These are phyloP conservation scores for Troglohyphantes excavatus DNA, from an alignment of 2,888 invertebrate species.

Conservation along the genomic window DNA sequence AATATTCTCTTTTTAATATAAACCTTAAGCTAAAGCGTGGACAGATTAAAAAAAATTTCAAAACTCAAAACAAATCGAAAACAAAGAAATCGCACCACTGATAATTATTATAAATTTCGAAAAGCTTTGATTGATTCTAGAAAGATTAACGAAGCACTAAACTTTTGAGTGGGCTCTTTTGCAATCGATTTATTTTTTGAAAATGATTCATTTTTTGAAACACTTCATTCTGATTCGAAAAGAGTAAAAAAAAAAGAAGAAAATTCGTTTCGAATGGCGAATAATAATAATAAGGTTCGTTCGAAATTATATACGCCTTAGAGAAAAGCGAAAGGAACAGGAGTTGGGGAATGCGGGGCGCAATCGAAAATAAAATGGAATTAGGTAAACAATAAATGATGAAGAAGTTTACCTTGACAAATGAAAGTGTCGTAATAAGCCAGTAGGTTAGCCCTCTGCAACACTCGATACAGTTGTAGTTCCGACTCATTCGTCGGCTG, in stretches of 20 bases:
- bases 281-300: neutral
- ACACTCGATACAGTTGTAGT: conserved; percentile 96
- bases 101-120: conserved; percentile 31
- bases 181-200: conserved; percentile 13
- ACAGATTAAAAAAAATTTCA: conserved; percentile 24
- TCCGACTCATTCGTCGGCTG: conserved; percentile 97
- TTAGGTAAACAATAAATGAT: conserved; percentile 39
- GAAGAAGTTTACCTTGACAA: conserved; percentile 90
- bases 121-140: conserved; percentile 34
- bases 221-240: conserved; percentile 1
- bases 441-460: conserved; percentile 96
- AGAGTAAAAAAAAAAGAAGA: neutral
- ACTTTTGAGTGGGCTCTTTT: conserved; percentile 38
- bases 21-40: neutral
- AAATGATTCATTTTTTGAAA: conserved; percentile 8
- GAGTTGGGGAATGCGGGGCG: neutral
- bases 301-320: neutral
- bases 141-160: conserved; percentile 29
- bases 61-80: conserved; percentile 20
- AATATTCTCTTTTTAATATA: conserved; percentile 10
- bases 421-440: conserved; percentile 98
- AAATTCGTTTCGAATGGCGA: conserved; percentile 6
- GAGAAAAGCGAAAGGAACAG: neutral
- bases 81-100: conserved; percentile 10
- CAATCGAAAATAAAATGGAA: too few species aligned